A percentile compares a stretch with the other conserved stretches of the same genome.
phyloP scores from a whole-genome alignment of 2,113 vertebrate species.

The Jacana jacana region DNA sequence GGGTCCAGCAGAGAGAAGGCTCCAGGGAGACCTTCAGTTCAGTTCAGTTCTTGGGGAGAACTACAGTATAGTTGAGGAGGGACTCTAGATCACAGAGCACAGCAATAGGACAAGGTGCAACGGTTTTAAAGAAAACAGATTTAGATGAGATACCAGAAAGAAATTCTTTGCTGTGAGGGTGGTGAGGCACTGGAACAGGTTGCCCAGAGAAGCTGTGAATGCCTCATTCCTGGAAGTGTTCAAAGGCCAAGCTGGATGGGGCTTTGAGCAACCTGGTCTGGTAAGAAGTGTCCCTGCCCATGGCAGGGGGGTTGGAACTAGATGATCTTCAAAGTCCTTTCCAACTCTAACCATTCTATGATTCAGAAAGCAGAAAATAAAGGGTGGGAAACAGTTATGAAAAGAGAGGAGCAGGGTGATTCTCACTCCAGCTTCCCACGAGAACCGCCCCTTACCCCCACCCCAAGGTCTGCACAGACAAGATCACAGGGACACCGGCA shows the following conservation, averaged over 20 bases:
- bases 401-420: not conserved
- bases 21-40: too few species aligned
- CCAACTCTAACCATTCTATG: not conserved
- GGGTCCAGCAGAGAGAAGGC: too few species aligned
- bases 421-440: not conserved
- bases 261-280: not conserved
- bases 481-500: fast-evolving
- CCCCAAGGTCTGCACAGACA: not conserved
- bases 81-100: not conserved
- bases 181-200: not conserved
- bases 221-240: not conserved
- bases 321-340: not conserved
- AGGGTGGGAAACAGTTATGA: not conserved
- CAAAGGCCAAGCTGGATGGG: not conserved
- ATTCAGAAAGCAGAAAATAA: not conserved
- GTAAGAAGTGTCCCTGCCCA: not conserved
- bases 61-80: too few species aligned
- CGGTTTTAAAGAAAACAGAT: not conserved
- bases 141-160: not conserved
- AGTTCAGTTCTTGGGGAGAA: too few species aligned
- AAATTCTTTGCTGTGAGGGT: not conserved
- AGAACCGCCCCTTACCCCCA: not conserved
- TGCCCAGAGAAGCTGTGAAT: not conserved
- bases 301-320: not conserved
- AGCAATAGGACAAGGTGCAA: not conserved